Conservation (phyloP, 2,888 invertebrate species). For the Ernsta delagoae region DNA sequence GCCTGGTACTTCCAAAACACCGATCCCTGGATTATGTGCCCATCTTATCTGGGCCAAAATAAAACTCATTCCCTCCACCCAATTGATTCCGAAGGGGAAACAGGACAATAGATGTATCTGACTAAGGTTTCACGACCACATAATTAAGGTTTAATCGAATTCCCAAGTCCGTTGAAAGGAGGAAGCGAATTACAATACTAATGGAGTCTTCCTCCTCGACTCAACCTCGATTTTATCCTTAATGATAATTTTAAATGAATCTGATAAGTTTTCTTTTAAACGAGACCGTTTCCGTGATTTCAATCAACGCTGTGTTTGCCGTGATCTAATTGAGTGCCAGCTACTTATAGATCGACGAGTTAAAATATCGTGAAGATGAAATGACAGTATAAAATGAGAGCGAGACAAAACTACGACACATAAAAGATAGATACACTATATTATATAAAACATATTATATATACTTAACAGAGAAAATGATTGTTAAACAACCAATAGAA, state of each 20-base stretch:
- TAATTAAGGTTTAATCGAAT: constrained; percentile 64
- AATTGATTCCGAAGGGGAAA: constrained; percentile 14
- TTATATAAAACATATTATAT: no score
- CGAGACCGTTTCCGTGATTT: constrained; percentile 19
- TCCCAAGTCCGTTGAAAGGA: constrained; percentile 55
- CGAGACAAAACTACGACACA: no score
- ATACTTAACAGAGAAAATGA: no score
- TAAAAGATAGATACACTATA: no score
- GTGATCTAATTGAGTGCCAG: constrained; percentile 1
- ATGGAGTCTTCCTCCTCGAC: constrained; percentile 55
- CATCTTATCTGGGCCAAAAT: constrained; percentile 6
- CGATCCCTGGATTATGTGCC: neutral
- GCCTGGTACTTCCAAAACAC: neutral
- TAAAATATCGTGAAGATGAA: constrained; percentile 4
- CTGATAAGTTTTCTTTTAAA: constrained; percentile 31
- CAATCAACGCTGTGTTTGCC: constrained; percentile 19
- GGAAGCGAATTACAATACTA: constrained; percentile 65
- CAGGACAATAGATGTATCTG: constrained; percentile 37
- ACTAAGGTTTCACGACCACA: constrained; percentile 50
- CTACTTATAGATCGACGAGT: constrained; percentile 5
- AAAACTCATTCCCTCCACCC: constrained; percentile 22
- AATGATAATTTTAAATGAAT: constrained; percentile 54
- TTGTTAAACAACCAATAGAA: no score
- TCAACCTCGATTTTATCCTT: constrained; percentile 54
- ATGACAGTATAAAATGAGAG: neutral